Conservation (phyloP, 2,113 vertebrate genomes). For the Dipodomys ordii region DNA sequence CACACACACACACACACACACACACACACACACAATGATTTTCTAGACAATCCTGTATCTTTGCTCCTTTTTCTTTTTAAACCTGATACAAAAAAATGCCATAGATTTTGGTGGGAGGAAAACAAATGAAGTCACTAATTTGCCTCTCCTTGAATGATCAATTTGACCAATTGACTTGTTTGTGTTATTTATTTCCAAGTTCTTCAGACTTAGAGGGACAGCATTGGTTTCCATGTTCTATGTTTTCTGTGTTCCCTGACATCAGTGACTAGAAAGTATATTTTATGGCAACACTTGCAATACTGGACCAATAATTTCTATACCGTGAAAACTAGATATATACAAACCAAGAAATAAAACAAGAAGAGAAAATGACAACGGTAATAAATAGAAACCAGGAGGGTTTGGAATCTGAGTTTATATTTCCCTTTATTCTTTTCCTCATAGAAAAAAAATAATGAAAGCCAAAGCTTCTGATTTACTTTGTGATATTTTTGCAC, state of each 20-base stretch:
- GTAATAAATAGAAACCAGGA: background rate
- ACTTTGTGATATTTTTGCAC: background rate
- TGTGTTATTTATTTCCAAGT: background rate
- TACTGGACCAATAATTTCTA: background rate
- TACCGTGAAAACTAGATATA: background rate
- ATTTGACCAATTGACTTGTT: background rate
- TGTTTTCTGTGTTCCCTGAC: background rate
- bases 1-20: no score
- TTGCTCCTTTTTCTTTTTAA: constrained; percentile 5
- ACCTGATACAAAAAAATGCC: background rate
- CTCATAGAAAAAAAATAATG: background rate
- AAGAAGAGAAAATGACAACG: background rate
- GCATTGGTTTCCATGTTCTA: background rate
- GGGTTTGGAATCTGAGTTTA: background rate
- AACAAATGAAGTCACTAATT: background rate
- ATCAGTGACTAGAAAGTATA: background rate
- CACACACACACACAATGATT: background rate
- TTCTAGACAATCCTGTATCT: background rate
- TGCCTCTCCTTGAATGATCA: background rate
- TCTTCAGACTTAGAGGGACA: background rate
- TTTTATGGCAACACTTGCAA: background rate
- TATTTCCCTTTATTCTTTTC: background rate
- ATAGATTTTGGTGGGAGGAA: background rate
- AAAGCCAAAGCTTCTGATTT: background rate
- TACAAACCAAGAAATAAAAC: background rate